These are phyloP conservation scores for Punctoribates punctum DNA, from an alignment of 2,888 invertebrate genomes.

Conservation along the genomic window DNA sequence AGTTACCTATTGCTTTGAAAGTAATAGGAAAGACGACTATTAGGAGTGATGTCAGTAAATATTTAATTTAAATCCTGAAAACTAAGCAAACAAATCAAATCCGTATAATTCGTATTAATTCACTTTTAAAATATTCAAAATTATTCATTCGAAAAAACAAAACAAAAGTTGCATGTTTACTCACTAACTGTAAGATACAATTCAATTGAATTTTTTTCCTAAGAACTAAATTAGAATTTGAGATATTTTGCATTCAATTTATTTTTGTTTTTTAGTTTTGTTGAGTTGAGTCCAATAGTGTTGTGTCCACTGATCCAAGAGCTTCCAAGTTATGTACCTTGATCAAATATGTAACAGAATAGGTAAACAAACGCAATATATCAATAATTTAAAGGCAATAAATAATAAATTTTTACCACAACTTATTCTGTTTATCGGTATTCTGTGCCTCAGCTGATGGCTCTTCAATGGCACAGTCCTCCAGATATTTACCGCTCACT, in stretches of 20 bases:
- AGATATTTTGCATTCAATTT: too few species aligned
- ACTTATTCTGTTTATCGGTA: conserved; percentile 61
- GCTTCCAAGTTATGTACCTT: conserved; percentile 45
- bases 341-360: not conserved
- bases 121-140: too few species aligned
- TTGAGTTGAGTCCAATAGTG: not conserved
- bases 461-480: conserved; percentile 62
- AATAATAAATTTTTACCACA: conserved; percentile 57
- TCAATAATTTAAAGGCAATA: not conserved
- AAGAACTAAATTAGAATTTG: too few species aligned
- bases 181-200: too few species aligned
- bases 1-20: too few species aligned
- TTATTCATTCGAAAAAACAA: too few species aligned
- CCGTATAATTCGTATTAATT: too few species aligned
- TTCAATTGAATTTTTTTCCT: too few species aligned
- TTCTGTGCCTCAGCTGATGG: conserved; percentile 57
- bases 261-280: too few species aligned
- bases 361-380: not conserved
- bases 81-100: not conserved
- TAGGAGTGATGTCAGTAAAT: too few species aligned
- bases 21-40: too few species aligned
- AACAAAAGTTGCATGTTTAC: too few species aligned
- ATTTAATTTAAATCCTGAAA: not conserved
- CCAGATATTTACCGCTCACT: conserved; percentile 74
- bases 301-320: conserved; percentile 25